Conservation (phyloP, 2,797 vertebrate genomes). For the Prionace glauca region DNA sequence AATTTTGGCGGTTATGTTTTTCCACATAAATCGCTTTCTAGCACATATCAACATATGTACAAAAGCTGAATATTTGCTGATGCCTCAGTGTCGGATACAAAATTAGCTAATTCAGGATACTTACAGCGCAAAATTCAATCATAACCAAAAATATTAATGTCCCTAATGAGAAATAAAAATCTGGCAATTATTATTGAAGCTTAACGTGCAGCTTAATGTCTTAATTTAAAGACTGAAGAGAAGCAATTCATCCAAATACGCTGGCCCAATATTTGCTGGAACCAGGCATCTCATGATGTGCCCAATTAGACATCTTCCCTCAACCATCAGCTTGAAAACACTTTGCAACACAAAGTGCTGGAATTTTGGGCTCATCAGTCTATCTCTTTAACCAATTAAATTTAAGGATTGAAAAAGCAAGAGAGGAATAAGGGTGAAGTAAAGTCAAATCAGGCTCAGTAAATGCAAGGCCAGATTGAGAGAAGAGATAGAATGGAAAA, state of each 20-base stretch:
- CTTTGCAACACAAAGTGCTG: neutral
- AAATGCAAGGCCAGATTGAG: neutral
- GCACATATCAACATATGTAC: neutral
- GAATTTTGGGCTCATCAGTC: neutral
- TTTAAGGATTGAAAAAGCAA: neutral
- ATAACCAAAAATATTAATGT: neutral
- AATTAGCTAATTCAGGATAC: neutral
- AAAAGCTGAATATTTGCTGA: neutral
- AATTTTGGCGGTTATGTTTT: neutral
- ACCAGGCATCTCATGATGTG: neutral
- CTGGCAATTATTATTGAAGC: neutral
- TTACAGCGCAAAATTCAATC: neutral
- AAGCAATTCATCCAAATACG: neutral
- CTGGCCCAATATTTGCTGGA: neutral
- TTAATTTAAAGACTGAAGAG: neutral
- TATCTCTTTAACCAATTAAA: neutral
- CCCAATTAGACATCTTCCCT: neutral
- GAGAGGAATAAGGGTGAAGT: neutral
- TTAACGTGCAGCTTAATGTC: neutral
- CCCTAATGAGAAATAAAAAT: neutral
- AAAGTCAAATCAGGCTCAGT: neutral
- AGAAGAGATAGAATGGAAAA: neutral
- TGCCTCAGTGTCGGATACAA: neutral
- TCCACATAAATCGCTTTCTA: neutral
- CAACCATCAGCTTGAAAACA: neutral